A percentile compares a stretch with the other conserved stretches of the same genome.
Conservation (phyloP, 2,797 vertebrate genomes). For the Nannoperca australis region DNA sequence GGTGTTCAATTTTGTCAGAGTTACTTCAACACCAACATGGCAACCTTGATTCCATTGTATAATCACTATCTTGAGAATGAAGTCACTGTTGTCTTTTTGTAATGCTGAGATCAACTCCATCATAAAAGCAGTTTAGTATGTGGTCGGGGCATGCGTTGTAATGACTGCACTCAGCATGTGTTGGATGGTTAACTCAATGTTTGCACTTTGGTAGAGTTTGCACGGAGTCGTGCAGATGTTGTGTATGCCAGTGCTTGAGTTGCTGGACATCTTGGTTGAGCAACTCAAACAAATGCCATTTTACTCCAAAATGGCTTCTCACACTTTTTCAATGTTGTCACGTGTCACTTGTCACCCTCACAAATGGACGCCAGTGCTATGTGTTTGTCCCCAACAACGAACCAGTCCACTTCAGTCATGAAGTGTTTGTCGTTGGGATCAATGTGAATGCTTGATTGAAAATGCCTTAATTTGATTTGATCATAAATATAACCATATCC, state of each 20-base stretch:
- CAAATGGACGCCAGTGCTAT: slow-evolving; percentile 84
- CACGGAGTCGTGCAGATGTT: slow-evolving; percentile 90
- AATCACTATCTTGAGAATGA: slow-evolving; percentile 83
- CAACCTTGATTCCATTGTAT: slow-evolving; percentile 88
- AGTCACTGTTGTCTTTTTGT: slow-evolving; percentile 65
- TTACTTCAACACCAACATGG: slow-evolving; percentile 71
- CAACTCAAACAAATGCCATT: slow-evolving; percentile 98
- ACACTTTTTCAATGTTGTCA: slow-evolving; percentile 86
- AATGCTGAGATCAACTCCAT: slow-evolving; percentile 66
- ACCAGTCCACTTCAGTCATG: slow-evolving; percentile 84
- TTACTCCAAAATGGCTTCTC: slow-evolving; percentile 92
- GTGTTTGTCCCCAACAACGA: slow-evolving; percentile 92
- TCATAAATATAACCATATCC: slow-evolving; percentile 56
- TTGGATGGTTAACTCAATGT: slow-evolving; percentile 93
- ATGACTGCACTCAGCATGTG: slow-evolving; percentile 96
- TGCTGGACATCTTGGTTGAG: slow-evolving; percentile 88
- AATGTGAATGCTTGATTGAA: slow-evolving; percentile 86
- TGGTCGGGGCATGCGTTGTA: slow-evolving; percentile 92
- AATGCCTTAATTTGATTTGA: background rate
- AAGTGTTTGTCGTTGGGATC: slow-evolving; percentile 95
- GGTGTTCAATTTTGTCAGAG: slow-evolving; percentile 71
- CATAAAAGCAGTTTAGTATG: slow-evolving; percentile 73
- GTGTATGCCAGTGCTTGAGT: slow-evolving; percentile 95
- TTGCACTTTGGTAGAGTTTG: slow-evolving; percentile 91
- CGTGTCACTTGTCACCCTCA: slow-evolving; percentile 84